Evolutionary conservation across 2,113 vertebrate genomes (phyloP).

Genomic region (Rynchops niger): DNA sequence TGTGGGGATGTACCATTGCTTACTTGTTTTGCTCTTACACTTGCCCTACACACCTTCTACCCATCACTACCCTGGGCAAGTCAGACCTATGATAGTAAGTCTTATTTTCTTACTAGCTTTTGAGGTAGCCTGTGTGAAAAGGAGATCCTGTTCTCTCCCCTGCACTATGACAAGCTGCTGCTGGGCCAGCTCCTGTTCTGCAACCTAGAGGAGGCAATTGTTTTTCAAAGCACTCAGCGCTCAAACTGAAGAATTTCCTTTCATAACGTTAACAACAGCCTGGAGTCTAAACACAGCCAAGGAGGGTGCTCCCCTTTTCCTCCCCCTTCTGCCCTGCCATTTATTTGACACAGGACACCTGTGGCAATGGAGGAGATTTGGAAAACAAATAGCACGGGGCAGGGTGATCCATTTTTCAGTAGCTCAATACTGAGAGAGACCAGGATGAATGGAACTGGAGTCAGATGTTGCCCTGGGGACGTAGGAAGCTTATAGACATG

Average conservation of each 20-base stretch:
- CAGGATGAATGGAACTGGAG: not conserved
- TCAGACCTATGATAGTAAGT: not conserved
- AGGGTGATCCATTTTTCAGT: not conserved
- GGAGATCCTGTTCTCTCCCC: not conserved
- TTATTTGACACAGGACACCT: not conserved
- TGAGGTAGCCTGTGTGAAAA: not conserved
- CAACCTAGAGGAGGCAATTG: not conserved
- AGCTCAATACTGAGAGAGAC: not conserved
- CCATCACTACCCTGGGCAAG: not conserved
- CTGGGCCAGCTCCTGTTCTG: not conserved
- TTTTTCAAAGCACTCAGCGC: not conserved
- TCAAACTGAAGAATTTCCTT: not conserved
- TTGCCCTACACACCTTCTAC: not conserved
- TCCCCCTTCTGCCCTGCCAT: not conserved
- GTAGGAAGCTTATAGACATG: not conserved
- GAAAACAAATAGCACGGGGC: not conserved
- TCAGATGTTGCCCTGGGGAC: not conserved
- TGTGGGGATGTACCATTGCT: too few relatives aligned
- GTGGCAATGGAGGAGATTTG: not conserved
- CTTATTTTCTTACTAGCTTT: not conserved
- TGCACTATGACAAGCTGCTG: not conserved
- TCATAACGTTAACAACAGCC: not conserved
- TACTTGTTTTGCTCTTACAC: not conserved
- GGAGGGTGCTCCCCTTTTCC: not conserved
- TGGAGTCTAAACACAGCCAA: not conserved